Conservation (phyloP, 2,113 vertebrate genomes). For the Pardalotus punctatus region DNA sequence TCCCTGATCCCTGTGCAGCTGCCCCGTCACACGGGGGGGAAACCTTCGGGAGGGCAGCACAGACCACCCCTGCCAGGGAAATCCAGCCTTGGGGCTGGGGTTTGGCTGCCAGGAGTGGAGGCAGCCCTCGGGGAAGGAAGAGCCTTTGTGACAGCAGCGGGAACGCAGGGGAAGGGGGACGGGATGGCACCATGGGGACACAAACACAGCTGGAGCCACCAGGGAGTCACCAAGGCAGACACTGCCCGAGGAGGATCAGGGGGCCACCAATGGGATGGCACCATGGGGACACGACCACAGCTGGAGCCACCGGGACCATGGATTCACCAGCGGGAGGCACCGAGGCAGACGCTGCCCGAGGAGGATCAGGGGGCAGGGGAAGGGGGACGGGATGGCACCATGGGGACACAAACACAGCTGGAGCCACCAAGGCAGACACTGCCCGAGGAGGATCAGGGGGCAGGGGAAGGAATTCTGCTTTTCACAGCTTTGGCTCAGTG, state of each 20-base stretch:
- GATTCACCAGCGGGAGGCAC: background rate
- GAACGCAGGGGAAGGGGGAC: background rate
- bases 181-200: background rate
- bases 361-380: no score
- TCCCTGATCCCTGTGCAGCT: background rate
- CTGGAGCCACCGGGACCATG: no score
- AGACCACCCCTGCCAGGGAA: background rate
- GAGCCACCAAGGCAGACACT: background rate
- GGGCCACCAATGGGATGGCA: no score
- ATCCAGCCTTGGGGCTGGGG: background rate
- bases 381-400: no score
- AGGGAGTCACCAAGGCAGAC: background rate
- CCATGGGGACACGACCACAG: no score
- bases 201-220: background rate
- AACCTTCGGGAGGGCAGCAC: background rate
- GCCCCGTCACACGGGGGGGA: no score
- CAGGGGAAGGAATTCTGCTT: rapidly evolving
- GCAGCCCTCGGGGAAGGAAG: background rate
- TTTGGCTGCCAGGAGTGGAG: background rate
- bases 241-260: background rate
- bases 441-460: background rate
- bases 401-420: no score
- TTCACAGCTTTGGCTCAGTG: background rate
- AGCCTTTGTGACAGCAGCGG: background rate
- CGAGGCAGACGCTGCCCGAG: background rate